Evolutionary conservation across 2,888 invertebrate species (phyloP), one percentile per base, ranked within the genome.

Genomic region (Prostheceraeus crozeri): DNA sequence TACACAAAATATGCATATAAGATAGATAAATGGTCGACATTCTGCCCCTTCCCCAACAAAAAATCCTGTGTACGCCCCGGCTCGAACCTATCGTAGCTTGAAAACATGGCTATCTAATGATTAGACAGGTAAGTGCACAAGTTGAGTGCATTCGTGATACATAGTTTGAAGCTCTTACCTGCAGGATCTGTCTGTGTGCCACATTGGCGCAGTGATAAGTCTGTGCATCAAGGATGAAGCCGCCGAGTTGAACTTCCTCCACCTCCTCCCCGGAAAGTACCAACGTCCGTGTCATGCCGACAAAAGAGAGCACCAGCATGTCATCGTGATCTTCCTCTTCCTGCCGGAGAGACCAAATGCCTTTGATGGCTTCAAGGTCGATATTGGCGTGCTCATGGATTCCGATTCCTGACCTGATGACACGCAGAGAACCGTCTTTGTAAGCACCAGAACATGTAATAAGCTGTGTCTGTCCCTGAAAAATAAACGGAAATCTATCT

Each of bases 371-470:
- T 3, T 89, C 86, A 67, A 96, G 80, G 79, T 98, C 98, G 65
- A 98, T 94, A 52, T 87, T 89, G 0, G 96, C 96, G 74, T 91
- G 89, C 76, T 96, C 96, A 67, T 94, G 91, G 62, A 96, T 94
- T 1, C 98, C 98, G 70, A 98, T 98, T 2, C 98, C 98, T 77
- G 96, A 98, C 66, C 96, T 83, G 65, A 99, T 96, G 62, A 98
- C 90, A 57, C 96, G 82, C 31, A 99, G 79, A 0, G 94, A 93
- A 0, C 98, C 98, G 80, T 96, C 94, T 77, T 96, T 98, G 75
- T 86, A 93, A 1, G 88, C 84, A 79, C 86, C 96, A 0, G 96
- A 96, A 73, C 96, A 98, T 0, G 98, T 98, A 40, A 98, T 90
- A 64, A 98, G 83, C 75, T 78, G 67, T n/a, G 66, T 55, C 25